These are phyloP conservation scores for Pteruthius melanotis DNA, from an alignment of 2,113 vertebrate species.

Conservation along the genomic window DNA sequence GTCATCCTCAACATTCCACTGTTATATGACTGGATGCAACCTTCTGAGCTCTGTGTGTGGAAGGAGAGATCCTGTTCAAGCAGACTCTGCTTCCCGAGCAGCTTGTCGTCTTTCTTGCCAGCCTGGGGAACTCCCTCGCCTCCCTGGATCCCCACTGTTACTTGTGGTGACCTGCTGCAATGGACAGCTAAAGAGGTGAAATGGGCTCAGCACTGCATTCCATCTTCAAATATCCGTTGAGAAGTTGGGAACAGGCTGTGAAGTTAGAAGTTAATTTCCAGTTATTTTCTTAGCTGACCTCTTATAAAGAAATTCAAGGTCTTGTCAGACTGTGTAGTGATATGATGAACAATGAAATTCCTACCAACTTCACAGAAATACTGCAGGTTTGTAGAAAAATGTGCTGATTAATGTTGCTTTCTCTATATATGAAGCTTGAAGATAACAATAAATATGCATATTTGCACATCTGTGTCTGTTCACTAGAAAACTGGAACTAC, in stretches of 20 bases:
- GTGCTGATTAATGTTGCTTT: not conserved
- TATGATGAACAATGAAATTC: not conserved
- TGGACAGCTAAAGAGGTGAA: not conserved
- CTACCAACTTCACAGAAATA: not conserved
- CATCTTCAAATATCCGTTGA: not conserved
- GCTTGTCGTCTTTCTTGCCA: not conserved
- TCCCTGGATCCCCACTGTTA: no score
- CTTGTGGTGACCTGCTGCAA: accelerated
- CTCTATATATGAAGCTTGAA: not conserved
- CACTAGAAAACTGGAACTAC: not conserved
- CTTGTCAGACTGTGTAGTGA: not conserved
- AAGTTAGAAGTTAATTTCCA: not conserved
- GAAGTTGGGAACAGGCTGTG: not conserved
- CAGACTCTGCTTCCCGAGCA: not conserved
- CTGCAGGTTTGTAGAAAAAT: not conserved
- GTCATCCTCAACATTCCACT: not conserved
- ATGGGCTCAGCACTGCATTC: not conserved
- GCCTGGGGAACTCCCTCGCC: not conserved
- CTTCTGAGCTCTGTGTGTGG: no score
- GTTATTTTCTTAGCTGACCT: not conserved
- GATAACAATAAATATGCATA: not conserved
- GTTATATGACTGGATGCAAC: not conserved
- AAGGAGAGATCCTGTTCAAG: not conserved
- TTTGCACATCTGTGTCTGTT: not conserved
- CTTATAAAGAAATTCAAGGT: not conserved